phyloP scores from a whole-genome alignment of 2,888 invertebrate species.

The Glaucopsyche alexis region DNA sequence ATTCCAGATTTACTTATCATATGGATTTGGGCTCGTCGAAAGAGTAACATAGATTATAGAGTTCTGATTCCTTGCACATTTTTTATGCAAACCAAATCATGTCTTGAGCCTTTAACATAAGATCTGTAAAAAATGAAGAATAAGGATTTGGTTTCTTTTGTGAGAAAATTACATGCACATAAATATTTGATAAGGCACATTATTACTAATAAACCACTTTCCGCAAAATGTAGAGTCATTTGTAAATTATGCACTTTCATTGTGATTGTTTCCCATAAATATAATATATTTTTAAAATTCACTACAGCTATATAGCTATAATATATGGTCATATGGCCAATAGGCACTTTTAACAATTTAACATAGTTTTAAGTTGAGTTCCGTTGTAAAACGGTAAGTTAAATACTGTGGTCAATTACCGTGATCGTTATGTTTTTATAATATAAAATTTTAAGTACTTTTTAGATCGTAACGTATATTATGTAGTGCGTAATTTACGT shows the following conservation, averaged over 20 bases:
- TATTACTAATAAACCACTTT: too few relatives aligned
- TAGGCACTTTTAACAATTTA: constrained; percentile 1
- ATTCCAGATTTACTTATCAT: neutral
- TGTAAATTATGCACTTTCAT: too few relatives aligned
- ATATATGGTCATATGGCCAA: neutral
- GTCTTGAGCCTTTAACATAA: too few relatives aligned
- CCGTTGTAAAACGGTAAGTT: constrained; percentile 21
- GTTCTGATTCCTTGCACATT: neutral
- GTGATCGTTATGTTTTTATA: constrained; percentile 18
- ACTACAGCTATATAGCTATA: neutral
- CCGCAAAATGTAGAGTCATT: too few relatives aligned
- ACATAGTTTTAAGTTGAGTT: neutral
- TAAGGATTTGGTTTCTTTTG: too few relatives aligned
- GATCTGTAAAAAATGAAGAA: too few relatives aligned
- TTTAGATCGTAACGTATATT: constrained; percentile 24
- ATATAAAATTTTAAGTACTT: constrained; percentile 8
- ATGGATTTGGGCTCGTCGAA: neutral
- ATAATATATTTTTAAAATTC: too few relatives aligned
- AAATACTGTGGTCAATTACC: constrained; percentile 6
- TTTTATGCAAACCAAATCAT: neutral
- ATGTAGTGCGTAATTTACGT: neutral
- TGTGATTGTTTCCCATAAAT: too few relatives aligned
- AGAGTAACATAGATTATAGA: neutral
- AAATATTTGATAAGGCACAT: too few relatives aligned
- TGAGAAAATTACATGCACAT: too few relatives aligned